Evolutionary conservation across 2,888 invertebrate species (phyloP).

Genomic region (Trissolcus brochymenae): DNA sequence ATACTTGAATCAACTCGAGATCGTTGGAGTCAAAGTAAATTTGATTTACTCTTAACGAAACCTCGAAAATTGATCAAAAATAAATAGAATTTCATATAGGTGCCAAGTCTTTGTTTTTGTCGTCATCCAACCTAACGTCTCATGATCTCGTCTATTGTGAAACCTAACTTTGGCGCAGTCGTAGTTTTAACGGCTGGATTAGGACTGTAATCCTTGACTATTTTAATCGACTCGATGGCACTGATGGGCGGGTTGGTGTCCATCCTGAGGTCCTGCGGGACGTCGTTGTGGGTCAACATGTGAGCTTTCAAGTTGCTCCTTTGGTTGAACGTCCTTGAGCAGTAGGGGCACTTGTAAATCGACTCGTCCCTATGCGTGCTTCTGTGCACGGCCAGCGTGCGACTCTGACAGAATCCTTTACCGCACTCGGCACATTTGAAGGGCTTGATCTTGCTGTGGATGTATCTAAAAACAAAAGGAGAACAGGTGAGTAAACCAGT

Average conservation of each 20-base stretch:
- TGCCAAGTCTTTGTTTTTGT: neutral
- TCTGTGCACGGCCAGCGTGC: constrained; percentile 96
- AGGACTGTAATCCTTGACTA: constrained; percentile 56
- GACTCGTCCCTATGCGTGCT: constrained; percentile 95
- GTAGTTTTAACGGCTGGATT: constrained; percentile 56
- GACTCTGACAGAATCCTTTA: constrained; percentile 98
- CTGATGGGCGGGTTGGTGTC: constrained; percentile 59
- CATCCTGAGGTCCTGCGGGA: constrained; percentile 76
- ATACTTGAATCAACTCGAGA: neutral
- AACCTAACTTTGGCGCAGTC: constrained; percentile 81
- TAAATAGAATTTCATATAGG: neutral
- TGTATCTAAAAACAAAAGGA: constrained; percentile 83
- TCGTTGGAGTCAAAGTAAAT: neutral
- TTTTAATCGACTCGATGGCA: constrained; percentile 60
- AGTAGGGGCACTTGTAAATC: constrained; percentile 94
- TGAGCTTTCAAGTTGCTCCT: constrained; percentile 94
- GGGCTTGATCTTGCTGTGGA: constrained; percentile 98
- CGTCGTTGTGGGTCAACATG: constrained; percentile 89
- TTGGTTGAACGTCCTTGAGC: constrained; percentile 93
- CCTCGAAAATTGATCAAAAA: neutral
- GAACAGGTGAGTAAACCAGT: too few relatives aligned
- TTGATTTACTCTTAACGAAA: neutral
- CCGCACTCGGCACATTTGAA: constrained; percentile 98
- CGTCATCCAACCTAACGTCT: constrained; percentile 80
- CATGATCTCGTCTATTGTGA: constrained; percentile 93